Conservation (phyloP, 2,888 invertebrate species). For the Achlya flavicornis region DNA sequence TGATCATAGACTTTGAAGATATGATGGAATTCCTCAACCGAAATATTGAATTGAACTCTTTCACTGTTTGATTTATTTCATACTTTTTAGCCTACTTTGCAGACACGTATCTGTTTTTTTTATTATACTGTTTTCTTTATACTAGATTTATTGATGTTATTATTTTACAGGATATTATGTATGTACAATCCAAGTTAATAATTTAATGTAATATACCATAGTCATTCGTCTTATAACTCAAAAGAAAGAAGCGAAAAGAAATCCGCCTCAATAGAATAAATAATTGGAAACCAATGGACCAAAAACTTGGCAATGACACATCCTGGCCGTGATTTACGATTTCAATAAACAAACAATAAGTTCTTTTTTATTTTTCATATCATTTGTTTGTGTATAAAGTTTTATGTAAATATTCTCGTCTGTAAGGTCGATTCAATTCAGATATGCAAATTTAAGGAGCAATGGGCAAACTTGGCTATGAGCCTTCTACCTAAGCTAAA, state of each 20-base stretch:
- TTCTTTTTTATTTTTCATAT: constrained; percentile 9
- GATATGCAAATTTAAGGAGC: neutral
- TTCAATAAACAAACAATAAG: constrained; percentile 9
- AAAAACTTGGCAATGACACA: constrained; percentile 27
- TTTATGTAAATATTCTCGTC: neutral
- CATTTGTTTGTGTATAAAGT: neutral
- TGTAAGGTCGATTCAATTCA: neutral
- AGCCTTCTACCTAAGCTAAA: neutral
- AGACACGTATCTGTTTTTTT: too few species aligned
- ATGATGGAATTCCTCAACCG: too few species aligned
- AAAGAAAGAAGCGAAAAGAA: neutral
- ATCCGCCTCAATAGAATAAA: constrained; percentile 24
- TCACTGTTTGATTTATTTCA: too few species aligned
- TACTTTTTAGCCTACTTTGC: too few species aligned
- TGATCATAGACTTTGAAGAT: too few species aligned
- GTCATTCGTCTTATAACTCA: neutral
- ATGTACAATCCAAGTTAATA: neutral
- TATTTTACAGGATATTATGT: too few species aligned
- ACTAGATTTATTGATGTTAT: too few species aligned
- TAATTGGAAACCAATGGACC: constrained; percentile 33
- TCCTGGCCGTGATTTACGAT: constrained; percentile 25
- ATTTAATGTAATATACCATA: neutral
- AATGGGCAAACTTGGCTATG: neutral
- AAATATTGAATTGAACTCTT: too few species aligned
- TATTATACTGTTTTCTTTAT: too few species aligned